Conservation (phyloP, 2,113 vertebrate species). For the Syngnathoides biaculeatus region DNA sequence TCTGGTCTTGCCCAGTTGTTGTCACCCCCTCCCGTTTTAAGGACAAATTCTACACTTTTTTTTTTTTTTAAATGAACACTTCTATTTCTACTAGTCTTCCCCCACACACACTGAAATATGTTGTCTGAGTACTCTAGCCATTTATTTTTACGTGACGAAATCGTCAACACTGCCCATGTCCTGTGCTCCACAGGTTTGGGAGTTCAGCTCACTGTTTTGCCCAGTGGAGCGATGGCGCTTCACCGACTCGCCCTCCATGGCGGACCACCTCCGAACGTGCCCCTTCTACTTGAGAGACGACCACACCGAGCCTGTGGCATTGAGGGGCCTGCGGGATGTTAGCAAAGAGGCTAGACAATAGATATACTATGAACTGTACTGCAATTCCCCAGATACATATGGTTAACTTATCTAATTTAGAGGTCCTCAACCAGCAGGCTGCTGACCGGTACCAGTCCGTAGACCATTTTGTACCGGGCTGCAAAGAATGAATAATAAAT, state of each 20-base stretch:
- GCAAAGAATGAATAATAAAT: too few relatives aligned
- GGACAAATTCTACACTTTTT: too few relatives aligned
- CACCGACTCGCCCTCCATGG: conserved; percentile 73
- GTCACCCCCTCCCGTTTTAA: too few relatives aligned
- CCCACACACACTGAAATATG: too few relatives aligned
- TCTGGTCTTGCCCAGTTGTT: too few relatives aligned
- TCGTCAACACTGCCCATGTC: conserved; percentile 7
- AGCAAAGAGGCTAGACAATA: conserved; percentile 6
- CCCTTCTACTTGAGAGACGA: conserved; percentile 79
- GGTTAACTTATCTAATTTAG: conserved; percentile 1
- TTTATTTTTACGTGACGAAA: background rate
- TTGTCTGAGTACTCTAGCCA: background rate
- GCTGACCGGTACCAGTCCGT: too few relatives aligned
- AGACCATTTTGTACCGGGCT: too few relatives aligned
- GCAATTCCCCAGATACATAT: too few relatives aligned
- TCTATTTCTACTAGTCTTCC: too few relatives aligned
- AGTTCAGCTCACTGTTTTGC: conserved; percentile 87
- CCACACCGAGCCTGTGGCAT: conserved; percentile 75
- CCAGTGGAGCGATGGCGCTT: conserved; percentile 79
- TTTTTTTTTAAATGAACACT: too few relatives aligned
- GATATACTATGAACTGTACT: background rate
- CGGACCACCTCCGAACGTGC: conserved; percentile 84
- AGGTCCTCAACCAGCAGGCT: too few relatives aligned
- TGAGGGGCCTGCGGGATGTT: conserved; percentile 75
- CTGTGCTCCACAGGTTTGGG: conserved; percentile 75